Percentiles rank a stretch among this genome's conserved stretches.
These are phyloP conservation scores for Patella depressa DNA, from an alignment of 2,888 invertebrate species.

Conservation along the genomic window DNA sequence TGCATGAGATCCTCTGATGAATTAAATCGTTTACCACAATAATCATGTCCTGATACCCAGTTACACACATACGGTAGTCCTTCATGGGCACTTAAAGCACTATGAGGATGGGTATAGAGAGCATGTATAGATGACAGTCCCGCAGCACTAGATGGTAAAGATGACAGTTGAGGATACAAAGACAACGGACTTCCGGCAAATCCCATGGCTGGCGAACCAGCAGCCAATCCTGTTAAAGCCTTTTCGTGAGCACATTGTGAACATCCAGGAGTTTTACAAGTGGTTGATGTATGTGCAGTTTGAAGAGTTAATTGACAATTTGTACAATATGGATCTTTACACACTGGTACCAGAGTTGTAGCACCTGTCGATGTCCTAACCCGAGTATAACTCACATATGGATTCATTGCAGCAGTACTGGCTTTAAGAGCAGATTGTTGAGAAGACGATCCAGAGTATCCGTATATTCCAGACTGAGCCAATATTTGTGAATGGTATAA, in stretches of 20 bases:
- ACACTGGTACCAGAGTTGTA: slow-evolving; percentile 85
- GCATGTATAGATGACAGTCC: slow-evolving; percentile 56
- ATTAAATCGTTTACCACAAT: slow-evolving; percentile 93
- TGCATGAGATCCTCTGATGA: slow-evolving; percentile 93
- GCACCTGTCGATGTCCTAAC: slow-evolving; percentile 94
- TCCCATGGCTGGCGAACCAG: slow-evolving; percentile 42
- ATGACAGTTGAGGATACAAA: slow-evolving; percentile 53
- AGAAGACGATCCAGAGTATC: slow-evolving; percentile 35
- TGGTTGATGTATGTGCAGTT: slow-evolving; percentile 74
- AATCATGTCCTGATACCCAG: slow-evolving; percentile 88
- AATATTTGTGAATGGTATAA: slow-evolving; percentile 45
- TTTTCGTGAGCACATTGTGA: slow-evolving; percentile 93
- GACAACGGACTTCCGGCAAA: slow-evolving; percentile 53
- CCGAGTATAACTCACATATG: slow-evolving; percentile 90
- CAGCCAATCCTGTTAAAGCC: slow-evolving; percentile 55
- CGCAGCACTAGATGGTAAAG: slow-evolving; percentile 48
- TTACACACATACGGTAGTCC: slow-evolving; percentile 81
- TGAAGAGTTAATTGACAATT: slow-evolving; percentile 93
- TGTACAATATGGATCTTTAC: slow-evolving; percentile 95
- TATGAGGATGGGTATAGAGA: slow-evolving; percentile 50
- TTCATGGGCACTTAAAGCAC: slow-evolving; percentile 50
- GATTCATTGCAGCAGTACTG: slow-evolving; percentile 74
- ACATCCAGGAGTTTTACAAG: slow-evolving; percentile 92
- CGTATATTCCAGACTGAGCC: slow-evolving; percentile 55
- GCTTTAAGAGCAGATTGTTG: slow-evolving; percentile 46